Base-by-base conservation (phyloP, 2,113 vertebrate species). In the Phaetusa simplex region DNA sequence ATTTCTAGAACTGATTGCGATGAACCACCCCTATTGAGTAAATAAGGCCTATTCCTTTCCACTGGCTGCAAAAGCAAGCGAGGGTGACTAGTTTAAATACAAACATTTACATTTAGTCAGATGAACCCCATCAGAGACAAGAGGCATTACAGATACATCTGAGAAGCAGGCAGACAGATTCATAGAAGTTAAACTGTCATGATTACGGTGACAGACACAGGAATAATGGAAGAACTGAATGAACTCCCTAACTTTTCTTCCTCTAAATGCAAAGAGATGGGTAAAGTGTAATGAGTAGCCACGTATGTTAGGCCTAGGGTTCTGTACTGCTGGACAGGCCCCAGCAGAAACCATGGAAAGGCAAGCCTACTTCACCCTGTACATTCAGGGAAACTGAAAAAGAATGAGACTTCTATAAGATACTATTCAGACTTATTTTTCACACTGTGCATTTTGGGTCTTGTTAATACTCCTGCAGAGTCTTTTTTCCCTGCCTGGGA, bases 21-120 rank as follows among this genome's bases (percentile, higher is more conserved):
- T 59, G 36, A 87, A 74, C 56, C 43, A 34, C 26, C 49, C 53
- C 47, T 43, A 12, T 21, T 32, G 55, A 94, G 38, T 88, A 43
- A 93, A n/a, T 49, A 89, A 94, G 86, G 92, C 95, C 91, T 94
- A 12, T 56, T 93, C 61, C 70, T 89, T 87, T 84, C 81, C 69
- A 78, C 47, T 40, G 34, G 14, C 80, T 79, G 65, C 81, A 91
- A 93, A 93, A 4, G 2, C 74, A 77, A 67, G 58, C 49, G 12
- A 7, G 21, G 22, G 26, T 17, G 43, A 70, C 45, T 42, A 27
- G 47, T 56, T 52, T 84, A 73, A 95, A 82, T 7, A 40, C 43
- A 72, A 79, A 92, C 34, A 92, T 70, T 73, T 80, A 17, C 53
- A 22, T 50, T 71, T 71, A 82, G 56, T 23, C 40, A 70, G 42